These are phyloP conservation scores for Rhinophrynus dorsalis DNA, from an alignment of 2,797 vertebrate species.

Conservation along the genomic window DNA sequence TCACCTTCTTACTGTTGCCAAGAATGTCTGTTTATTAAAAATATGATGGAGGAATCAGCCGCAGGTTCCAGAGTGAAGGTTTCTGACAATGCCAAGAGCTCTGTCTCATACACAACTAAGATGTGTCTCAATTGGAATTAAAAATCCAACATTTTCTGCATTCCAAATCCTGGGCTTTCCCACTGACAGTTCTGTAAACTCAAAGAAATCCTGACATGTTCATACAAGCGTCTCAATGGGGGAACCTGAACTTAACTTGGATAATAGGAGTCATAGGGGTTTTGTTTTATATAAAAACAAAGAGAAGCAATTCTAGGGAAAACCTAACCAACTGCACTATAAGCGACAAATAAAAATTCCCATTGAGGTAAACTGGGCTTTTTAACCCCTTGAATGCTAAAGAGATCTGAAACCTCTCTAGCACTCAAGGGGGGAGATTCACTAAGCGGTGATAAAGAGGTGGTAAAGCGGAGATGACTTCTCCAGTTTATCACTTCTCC, in stretches of 20 bases:
- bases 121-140: not conserved
- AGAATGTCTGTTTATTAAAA: constrained; percentile 46
- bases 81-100: constrained; percentile 15
- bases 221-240: not conserved
- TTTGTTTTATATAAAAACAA: no score
- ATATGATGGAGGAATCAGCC: constrained; percentile 28
- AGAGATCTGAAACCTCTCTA: no score
- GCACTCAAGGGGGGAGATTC: no score
- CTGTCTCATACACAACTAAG: not conserved
- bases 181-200: not conserved
- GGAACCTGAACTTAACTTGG: constrained; percentile 11
- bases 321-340: no score
- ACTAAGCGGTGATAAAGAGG: no score
- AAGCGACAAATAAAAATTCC: no score
- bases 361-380: no score
- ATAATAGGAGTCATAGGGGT: no score
- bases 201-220: not conserved
- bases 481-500: no score
- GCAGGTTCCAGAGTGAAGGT: constrained; percentile 16
- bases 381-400: no score
- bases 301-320: no score
- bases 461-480: no score
- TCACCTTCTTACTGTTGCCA: constrained; percentile 28
- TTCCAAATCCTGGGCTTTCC: constrained; percentile 9
- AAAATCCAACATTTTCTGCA: constrained; percentile 5